Evolutionary conservation across 1,140 invertebrate genomes (phyloP).

Genomic region (Helicoverpa zea): DNA sequence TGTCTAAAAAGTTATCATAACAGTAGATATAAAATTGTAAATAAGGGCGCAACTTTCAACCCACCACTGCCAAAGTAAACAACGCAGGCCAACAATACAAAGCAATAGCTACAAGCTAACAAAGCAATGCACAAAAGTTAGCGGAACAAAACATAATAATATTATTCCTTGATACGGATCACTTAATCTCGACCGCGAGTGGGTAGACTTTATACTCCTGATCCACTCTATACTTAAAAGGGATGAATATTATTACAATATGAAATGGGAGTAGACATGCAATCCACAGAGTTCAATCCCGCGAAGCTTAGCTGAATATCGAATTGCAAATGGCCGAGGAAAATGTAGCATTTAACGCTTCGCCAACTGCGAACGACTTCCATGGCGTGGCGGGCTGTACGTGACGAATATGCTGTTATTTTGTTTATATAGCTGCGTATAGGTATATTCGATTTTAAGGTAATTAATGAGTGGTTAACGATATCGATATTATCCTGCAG

Average conservation of each 20-base stretch:
- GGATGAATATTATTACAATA: constrained; percentile 79
- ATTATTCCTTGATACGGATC: constrained; percentile 39
- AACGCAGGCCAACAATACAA: not conserved
- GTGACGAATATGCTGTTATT: constrained; percentile 54
- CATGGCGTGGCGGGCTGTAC: constrained; percentile 59
- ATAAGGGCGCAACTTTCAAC: not conserved
- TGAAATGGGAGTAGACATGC: constrained; percentile 69
- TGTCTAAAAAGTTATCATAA: too few species aligned
- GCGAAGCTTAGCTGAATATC: constrained; percentile 81
- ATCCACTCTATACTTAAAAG: constrained; percentile 67
- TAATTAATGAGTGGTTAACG: too few species aligned
- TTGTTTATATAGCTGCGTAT: not conserved
- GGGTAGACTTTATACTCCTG: constrained; percentile 36
- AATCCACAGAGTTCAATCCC: constrained; percentile 77
- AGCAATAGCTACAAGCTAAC: not conserved
- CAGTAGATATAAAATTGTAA: not conserved
- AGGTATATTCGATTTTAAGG: too few species aligned
- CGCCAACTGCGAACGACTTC: constrained; percentile 78
- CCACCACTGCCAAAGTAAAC: not conserved
- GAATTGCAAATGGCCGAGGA: constrained; percentile 83
- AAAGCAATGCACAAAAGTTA: constrained; percentile 5
- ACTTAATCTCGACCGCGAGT: constrained; percentile 30
- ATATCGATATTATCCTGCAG: too few species aligned
- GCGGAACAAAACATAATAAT: constrained; percentile 26
- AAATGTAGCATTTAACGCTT: constrained; percentile 83